Evolutionary conservation across 1,140 invertebrate species (phyloP).

Genomic region (Schlechtendalia chinensis): DNA sequence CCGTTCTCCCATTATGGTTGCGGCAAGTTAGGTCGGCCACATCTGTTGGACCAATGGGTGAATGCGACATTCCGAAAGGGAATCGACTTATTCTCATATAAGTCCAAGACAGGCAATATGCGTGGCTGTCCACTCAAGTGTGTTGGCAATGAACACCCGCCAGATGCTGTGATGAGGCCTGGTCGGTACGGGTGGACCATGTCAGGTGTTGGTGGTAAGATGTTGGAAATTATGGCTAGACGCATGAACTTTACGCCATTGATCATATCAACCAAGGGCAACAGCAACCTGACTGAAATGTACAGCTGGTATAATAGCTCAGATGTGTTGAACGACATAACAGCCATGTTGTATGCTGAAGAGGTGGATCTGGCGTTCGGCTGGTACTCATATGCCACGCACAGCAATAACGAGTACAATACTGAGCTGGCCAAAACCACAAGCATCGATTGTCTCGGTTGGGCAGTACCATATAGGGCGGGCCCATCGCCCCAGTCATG

Average conservation of each 20-base stretch:
- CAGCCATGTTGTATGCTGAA: conserved; percentile 5
- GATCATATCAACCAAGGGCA: not conserved
- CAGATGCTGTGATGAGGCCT: conserved; percentile 37
- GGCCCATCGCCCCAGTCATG: conserved; percentile 43
- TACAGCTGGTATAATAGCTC: conserved; percentile 49
- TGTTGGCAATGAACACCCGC: conserved; percentile 48
- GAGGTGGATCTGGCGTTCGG: conserved; percentile 50
- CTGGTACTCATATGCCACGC: conserved; percentile 50
- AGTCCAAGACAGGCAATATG: conserved; percentile 37
- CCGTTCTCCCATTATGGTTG: conserved; percentile 22
- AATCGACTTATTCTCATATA: not conserved
- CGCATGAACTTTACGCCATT: conserved; percentile 51
- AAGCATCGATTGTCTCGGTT: conserved; percentile 52
- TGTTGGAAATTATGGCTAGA: conserved; percentile 46
- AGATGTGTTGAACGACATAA: conserved; percentile 32
- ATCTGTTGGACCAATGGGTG: not conserved
- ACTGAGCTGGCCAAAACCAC: conserved; percentile 36
- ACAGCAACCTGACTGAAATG: not conserved
- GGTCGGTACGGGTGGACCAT: conserved; percentile 8
- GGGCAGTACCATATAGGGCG: conserved; percentile 52
- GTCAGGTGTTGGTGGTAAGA: conserved; percentile 47
- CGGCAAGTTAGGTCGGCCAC: not conserved
- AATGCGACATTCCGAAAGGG: not conserved
- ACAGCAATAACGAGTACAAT: conserved; percentile 24
- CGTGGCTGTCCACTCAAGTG: conserved; percentile 40